Conservation (phyloP, 2,113 vertebrate species). For the Mungos mungo region DNA sequence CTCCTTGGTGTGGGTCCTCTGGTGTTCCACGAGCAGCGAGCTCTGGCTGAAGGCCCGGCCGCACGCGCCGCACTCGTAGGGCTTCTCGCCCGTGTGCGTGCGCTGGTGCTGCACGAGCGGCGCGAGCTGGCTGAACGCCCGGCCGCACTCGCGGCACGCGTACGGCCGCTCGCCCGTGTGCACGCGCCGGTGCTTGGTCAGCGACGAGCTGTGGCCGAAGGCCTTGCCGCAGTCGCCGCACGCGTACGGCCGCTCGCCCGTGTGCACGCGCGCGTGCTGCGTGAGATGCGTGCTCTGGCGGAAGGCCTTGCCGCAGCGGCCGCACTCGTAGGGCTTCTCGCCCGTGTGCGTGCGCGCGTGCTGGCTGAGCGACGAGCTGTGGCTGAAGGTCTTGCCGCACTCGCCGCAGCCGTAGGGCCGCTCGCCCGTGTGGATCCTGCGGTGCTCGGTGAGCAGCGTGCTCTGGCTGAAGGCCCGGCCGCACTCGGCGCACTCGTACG, state of each 20-base stretch:
- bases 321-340: background rate
- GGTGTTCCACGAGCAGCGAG: conserved; percentile 58
- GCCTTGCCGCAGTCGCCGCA: conserved; percentile 27
- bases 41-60: conserved; percentile 61
- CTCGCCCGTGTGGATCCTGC: conserved; percentile 23
- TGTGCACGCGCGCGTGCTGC: conserved; percentile 39
- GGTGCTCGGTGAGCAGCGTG: background rate
- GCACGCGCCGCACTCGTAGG: background rate
- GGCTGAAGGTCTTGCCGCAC: conserved; percentile 49
- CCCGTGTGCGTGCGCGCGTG: background rate
- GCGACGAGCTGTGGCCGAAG: conserved; percentile 54
- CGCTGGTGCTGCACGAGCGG: conserved; percentile 51
- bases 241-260: background rate
- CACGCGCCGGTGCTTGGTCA: conserved; percentile 44
- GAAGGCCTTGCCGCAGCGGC: conserved; percentile 48
- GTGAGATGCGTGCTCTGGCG: conserved; percentile 53
- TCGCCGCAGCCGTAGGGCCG: background rate
- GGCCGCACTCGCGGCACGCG: background rate
- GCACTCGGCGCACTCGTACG: background rate
- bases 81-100: conserved; percentile 49
- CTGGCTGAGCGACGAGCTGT: background rate
- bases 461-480: conserved; percentile 23
- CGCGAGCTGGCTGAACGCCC: conserved; percentile 42
- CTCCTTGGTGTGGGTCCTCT: conserved; percentile 59
- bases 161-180: conserved; percentile 35